These are phyloP conservation scores for Dendrolimus kikuchii DNA, from an alignment of 1,140 invertebrate species.

Conservation along the genomic window DNA sequence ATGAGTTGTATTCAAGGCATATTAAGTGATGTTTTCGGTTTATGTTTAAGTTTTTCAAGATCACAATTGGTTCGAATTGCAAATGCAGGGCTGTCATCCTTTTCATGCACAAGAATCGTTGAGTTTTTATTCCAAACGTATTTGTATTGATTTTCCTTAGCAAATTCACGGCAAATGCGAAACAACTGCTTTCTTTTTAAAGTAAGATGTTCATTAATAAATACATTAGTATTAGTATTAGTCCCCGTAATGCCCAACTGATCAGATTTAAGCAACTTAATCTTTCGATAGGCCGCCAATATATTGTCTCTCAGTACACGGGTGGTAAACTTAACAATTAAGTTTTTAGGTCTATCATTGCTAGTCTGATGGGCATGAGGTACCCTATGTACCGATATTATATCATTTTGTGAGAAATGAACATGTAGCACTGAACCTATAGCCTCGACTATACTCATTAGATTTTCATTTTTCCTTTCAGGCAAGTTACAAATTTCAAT, in stretches of 20 bases:
- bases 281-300: constrained; percentile 11
- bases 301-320: constrained; percentile 13
- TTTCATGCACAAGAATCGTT: constrained; percentile 15
- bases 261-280: constrained; percentile 9
- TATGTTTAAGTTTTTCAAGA: too few relatives aligned
- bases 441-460: constrained; percentile 2
- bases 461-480: constrained; percentile 6
- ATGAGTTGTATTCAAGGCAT: too few relatives aligned
- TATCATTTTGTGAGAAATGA: constrained; percentile 1
- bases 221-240: constrained; percentile 7
- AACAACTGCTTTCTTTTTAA: constrained; percentile 20
- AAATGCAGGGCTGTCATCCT: constrained; percentile 10
- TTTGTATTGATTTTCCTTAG: constrained; percentile 13
- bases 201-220: constrained; percentile 18
- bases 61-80: constrained; percentile 13
- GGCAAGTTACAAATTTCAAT: constrained; percentile 8
- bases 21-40: too few relatives aligned
- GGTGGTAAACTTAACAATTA: constrained; percentile 15
- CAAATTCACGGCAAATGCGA: constrained; percentile 13
- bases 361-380: constrained; percentile 9
- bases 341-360: constrained; percentile 15
- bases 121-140: constrained; percentile 21
- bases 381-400: constrained; percentile 11
- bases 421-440: constrained; percentile 2
- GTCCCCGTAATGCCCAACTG: constrained; percentile 5